phyloP scores from a whole-genome alignment of 2,888 invertebrate species.

The Leptinotarsa juncta region DNA sequence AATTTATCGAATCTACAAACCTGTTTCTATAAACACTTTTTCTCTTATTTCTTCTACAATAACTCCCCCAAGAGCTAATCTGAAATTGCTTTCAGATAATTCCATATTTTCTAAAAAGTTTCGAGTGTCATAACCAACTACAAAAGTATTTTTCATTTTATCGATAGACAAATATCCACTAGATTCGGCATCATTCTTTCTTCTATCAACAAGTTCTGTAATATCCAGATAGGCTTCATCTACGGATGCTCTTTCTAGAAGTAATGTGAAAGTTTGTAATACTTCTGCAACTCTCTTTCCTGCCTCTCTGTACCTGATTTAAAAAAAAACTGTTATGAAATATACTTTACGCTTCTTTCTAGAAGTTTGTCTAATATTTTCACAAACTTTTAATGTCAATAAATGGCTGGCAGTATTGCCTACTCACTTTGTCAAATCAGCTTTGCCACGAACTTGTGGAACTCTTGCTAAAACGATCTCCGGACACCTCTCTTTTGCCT shows the following conservation, averaged over 20 bases:
- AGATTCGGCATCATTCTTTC: conserved; percentile 54
- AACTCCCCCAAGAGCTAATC: conserved; percentile 82
- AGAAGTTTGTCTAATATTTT: no score
- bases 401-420: not conserved
- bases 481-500: conserved; percentile 90
- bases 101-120: conserved; percentile 71
- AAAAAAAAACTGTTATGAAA: conserved; percentile 8
- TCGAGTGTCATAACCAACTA: conserved; percentile 72
- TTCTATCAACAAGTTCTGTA: conserved; percentile 75
- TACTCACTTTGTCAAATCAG: conserved; percentile 87
- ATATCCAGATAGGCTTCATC: conserved; percentile 98
- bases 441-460: conserved; percentile 90
- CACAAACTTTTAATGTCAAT: no score
- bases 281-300: conserved; percentile 90
- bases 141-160: conserved; percentile 71
- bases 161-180: conserved; percentile 49
- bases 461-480: conserved; percentile 87
- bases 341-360: not conserved
- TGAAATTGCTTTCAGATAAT: conserved; percentile 73
- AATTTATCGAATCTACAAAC: conserved; percentile 56
- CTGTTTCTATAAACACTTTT: conserved; percentile 84
- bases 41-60: conserved; percentile 90
- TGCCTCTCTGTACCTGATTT: conserved; percentile 81
- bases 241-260: conserved; percentile 93
- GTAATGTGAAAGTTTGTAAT: conserved; percentile 80